Conservation (phyloP, 2,888 invertebrate genomes). For the Amphipoea oculea region DNA sequence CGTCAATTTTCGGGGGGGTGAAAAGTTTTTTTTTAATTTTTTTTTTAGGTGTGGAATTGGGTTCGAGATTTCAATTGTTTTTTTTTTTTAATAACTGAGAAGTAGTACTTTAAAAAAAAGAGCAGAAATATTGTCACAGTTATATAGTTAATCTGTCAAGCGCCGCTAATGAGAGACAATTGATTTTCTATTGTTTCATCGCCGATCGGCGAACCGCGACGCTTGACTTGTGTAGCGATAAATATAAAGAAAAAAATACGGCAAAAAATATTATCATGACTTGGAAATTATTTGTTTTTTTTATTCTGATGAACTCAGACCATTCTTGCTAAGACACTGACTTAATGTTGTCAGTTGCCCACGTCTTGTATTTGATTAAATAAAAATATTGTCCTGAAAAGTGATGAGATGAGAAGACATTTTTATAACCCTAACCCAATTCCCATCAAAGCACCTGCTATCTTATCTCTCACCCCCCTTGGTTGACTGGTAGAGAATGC, state of each 20-base stretch:
- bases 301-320: not conserved
- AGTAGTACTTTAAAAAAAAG: not conserved
- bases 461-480: no score
- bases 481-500: no score
- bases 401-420: not conserved
- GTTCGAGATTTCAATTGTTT: not conserved
- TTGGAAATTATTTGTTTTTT: not conserved
- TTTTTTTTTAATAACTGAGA: not conserved
- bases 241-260: not conserved
- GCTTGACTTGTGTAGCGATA: no score
- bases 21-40: conserved; percentile 6
- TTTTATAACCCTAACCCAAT: not conserved
- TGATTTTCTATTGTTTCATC: no score
- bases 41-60: not conserved
- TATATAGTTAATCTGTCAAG: not conserved
- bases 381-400: not conserved
- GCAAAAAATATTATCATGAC: not conserved
- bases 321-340: not conserved
- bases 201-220: no score
- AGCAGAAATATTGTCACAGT: not conserved
- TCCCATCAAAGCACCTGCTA: not conserved
- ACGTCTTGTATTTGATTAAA: not conserved
- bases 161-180: no score
- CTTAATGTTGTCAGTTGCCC: not conserved
- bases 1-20: conserved; percentile 45